Base-by-base conservation (phyloP, 2,888 invertebrate genomes). In the Tetheella fluctuosa region DNA sequence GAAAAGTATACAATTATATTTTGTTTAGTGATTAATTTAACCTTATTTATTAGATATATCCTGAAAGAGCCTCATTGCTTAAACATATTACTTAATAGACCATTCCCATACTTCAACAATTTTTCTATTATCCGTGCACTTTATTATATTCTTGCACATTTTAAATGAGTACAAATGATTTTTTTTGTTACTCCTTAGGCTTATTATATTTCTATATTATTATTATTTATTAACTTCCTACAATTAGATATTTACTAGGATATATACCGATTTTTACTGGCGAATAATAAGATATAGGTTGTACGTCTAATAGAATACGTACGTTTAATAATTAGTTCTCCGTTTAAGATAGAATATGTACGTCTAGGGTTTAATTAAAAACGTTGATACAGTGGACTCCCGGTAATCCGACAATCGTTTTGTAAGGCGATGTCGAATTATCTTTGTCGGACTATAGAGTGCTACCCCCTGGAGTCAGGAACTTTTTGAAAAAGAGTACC, bases 21-120 rank as follows among this genome's bases (percentile, higher is more conserved):
- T 42, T 3, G 34, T 34, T 34, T 34, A 34, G 2, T 34, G 13
- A 34, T 39, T 37, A 37, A 15, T 12, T 28, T 54, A 10, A 52
- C n/a, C 1, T 54, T 17, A 54, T 30, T 55, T 34, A 34, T 17
- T 37, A 17, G 20, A 34, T 34, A 55, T 55, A 34, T 55, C 55
- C 55, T 55, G 34, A 55, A 25, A 34, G 5, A 55, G 55, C 55
- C 34, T 48, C 23, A 37, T 23, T 55, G 55, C 55, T 55, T 55
- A 48, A 13, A 34, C 55, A 55, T 55, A 12, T 30, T 23, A 10
- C 12, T 10, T 42, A 42, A 42, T 42, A 48, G 48, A 20, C 48
- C 34, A 55, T 55, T 23, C 55, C n/a, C 20, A 55, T 55, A 37
- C 23, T 55, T 54, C 23, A 15, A 52, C 23, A 52, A 5, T 30